Base-by-base conservation (phyloP, 2,888 invertebrate species). In the Galerucella nymphaeae region DNA sequence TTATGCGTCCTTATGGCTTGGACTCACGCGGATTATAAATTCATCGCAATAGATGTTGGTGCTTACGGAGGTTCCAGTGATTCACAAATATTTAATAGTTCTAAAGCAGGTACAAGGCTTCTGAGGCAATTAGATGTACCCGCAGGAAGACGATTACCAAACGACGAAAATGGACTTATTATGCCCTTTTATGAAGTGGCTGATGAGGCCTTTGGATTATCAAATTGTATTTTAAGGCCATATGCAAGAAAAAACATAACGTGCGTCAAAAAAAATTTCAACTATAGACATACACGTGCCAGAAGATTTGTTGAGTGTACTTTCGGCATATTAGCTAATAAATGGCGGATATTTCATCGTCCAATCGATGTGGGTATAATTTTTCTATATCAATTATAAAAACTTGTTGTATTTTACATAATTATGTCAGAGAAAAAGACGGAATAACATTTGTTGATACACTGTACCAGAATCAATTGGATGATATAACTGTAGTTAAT, bases 201-300 rank as follows among this genome's bases (percentile, higher is more conserved):
- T 13, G 76, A 73, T 66, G 73, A 67, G 45, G 77, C 74, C 8
- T 75, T 77, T 69, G 70, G 66, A 14, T 61, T 74, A 50, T 23
- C 38, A 16, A 18, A 70, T 20, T 18, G 75, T 61, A 20, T 77
- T 18, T 59, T 72, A 66, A 20, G 74, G 57, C 75, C 75, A 2
- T 74, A 75, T 62, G 42, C 62, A 11, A 41, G 71, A 48, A 71
- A 50, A 16, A 59, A 58, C 38, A 53, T 77, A 14, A 38, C 59
- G 11, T 11, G 20, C 11, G 57, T 57, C 14, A 67, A 71, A 16
- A 66, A 57, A 18, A 30, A 66, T n/a, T 70, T 58, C 16, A 71
- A 71, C 41, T 70, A 73, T 50, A 11, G 66, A 50, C 42, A 62
- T 3, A 61, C 30, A 13, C 42, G 66, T 55, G 63, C 66, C 20